Base-by-base conservation (phyloP, 2,113 vertebrate species). In the Hipposideros armiger region DNA sequence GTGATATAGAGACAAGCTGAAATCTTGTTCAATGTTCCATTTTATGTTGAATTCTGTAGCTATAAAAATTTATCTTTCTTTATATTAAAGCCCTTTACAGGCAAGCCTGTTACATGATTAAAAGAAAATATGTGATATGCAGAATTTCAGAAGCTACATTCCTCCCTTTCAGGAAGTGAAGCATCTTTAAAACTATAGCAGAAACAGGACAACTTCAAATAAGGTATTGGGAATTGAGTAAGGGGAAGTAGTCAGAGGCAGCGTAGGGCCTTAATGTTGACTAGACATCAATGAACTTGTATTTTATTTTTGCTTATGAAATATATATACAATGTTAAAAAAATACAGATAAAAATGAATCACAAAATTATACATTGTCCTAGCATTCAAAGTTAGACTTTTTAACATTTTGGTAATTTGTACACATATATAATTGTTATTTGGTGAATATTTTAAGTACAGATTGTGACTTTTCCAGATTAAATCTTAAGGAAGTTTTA, bases 11-110 rank as follows among this genome's bases (percentile, higher is more conserved):
- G 92, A 81, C 24, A 69, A 78, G 67, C 19, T 74, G 72, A 87
- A 76, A 69, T 84, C 80, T 83, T 93, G 52, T 64, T 87, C 90
- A 83, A 4, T 76, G 87, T 62, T 52, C 24, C 58, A 56, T 86
- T 93, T 32, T 60, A 17, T 66, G 72, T 64, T 88, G 36, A 40
- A 81, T 88, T 89, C 87, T 91, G 15, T 69, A 87, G 32, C 87
- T 95, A 70, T 87, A 86, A 88, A 86, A 93, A 78, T 92, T 52
- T 84, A 26, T 50, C 54, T 64, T 42, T 62, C n/a, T 94, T 90
- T 93, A 74, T 60, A 60, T 52, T 80, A 93, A 85, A 92, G 52
- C 50, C 64, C 14, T 89, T 97, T 95, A 78, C 22, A 56, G 72
- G 80, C 62, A 95, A 93, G 54, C 7, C 0, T 90, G 47, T 56